phyloP scores from a whole-genome alignment of 2,888 invertebrate genomes.

The Octonoba sinensis region DNA sequence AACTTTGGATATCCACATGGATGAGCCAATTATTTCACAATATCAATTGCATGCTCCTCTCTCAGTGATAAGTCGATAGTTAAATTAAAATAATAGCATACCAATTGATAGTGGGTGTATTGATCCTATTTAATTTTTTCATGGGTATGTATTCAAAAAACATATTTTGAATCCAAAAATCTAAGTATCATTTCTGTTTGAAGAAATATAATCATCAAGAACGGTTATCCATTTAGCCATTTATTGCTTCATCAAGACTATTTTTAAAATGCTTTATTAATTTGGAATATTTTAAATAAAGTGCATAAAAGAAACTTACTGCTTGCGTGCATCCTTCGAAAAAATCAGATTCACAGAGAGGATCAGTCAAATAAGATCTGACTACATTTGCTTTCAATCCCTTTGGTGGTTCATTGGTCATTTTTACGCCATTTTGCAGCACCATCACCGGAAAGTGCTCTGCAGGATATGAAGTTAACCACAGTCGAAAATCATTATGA shows the following conservation, averaged over 20 bases:
- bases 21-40: too few species aligned
- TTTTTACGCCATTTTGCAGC: constrained; percentile 73
- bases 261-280: too few species aligned
- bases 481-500: constrained; percentile 73
- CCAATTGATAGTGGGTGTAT: background rate
- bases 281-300: too few species aligned
- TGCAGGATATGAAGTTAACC: constrained; percentile 72
- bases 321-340: constrained; percentile 74
- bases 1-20: too few species aligned
- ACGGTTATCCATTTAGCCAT: too few species aligned
- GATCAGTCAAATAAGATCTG: constrained; percentile 81
- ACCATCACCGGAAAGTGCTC: constrained; percentile 72
- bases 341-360: constrained; percentile 88
- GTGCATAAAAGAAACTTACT: constrained; percentile 66
- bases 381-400: constrained; percentile 72
- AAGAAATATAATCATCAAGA: too few species aligned
- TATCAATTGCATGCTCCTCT: too few species aligned
- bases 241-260: too few species aligned
- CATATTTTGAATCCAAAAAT: too few species aligned
- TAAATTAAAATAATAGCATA: background rate
- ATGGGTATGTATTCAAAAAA: too few species aligned
- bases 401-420: constrained; percentile 73
- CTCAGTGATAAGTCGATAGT: background rate
- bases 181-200: too few species aligned
- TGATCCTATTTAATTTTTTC: too few species aligned